These are phyloP conservation scores for Ophion ellenae DNA, from an alignment of 2,888 invertebrate species.

Conservation along the genomic window DNA sequence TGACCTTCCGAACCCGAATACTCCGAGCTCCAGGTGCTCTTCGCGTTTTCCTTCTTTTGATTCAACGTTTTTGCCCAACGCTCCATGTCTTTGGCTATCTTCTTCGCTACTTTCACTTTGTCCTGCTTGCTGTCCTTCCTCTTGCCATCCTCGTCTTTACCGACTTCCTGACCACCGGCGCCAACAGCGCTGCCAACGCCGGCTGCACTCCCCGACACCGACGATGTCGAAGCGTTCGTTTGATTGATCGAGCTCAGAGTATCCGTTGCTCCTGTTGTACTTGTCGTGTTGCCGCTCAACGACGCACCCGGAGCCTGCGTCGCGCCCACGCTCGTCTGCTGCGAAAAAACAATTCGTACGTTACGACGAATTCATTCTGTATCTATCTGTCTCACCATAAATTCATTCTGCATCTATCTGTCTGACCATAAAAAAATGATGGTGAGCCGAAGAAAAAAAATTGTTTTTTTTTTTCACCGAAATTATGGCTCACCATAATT, in stretches of 20 bases:
- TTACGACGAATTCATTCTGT: neutral
- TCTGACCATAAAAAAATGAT: too few relatives aligned
- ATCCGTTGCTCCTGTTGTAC: slow-evolving; percentile 73
- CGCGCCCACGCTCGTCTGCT: slow-evolving; percentile 57
- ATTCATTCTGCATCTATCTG: neutral
- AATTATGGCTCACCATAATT: too few relatives aligned
- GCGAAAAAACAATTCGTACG: neutral
- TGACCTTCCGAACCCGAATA: slow-evolving; percentile 77
- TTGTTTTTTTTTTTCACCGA: too few relatives aligned
- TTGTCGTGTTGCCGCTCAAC: slow-evolving; percentile 83
- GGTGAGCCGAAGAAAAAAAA: too few relatives aligned
- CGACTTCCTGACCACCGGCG: slow-evolving; percentile 77
- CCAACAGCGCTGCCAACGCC: slow-evolving; percentile 85
- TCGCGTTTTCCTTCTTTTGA: slow-evolving; percentile 93
- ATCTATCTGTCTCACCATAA: neutral
- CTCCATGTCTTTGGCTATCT: slow-evolving; percentile 97
- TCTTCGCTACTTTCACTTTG: slow-evolving; percentile 98
- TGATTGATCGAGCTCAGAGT: slow-evolving; percentile 63
- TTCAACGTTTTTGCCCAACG: slow-evolving; percentile 98
- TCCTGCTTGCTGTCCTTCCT: slow-evolving; percentile 92
- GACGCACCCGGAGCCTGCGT: slow-evolving; percentile 73
- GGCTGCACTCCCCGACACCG: slow-evolving; percentile 72
- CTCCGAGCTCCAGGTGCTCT: slow-evolving; percentile 81
- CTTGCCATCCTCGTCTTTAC: slow-evolving; percentile 87
- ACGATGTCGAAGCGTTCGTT: slow-evolving; percentile 65